Percentiles rank a stretch among this genome's conserved stretches.
Conservation (phyloP, 1,140 invertebrate species). For the Holcopasites calliopsidis region DNA sequence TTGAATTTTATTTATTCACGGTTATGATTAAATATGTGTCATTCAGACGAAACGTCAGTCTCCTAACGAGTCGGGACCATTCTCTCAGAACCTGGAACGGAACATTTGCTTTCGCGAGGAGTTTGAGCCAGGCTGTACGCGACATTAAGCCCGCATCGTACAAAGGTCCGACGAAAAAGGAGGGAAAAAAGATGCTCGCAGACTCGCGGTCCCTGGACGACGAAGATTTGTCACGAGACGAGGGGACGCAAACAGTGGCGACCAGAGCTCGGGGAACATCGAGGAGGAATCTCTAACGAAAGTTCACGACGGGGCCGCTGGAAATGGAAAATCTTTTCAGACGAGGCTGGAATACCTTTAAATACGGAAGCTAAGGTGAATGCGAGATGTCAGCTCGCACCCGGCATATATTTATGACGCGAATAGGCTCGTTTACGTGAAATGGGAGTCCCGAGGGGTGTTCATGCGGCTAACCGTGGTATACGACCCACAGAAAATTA, state of each 20-base stretch:
- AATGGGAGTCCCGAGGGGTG: not conserved
- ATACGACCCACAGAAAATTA: no score
- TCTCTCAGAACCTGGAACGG: constrained; percentile 6
- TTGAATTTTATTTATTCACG: no score
- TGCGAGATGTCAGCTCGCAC: constrained; percentile 12
- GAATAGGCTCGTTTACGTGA: not conserved
- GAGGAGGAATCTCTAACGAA: not conserved
- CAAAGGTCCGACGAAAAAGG: not conserved
- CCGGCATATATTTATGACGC: constrained; percentile 32
- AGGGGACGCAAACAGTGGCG: not conserved
- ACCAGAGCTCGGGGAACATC: not conserved
- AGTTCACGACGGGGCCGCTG: not conserved
- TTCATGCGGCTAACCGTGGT: no score
- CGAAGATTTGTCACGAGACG: constrained; percentile 3
- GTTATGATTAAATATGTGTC: no score
- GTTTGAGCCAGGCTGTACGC: not conserved
- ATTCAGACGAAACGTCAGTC: no score
- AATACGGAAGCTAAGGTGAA: not conserved
- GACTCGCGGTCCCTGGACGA: not conserved
- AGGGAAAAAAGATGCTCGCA: constrained; percentile 18
- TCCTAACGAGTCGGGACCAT: no score
- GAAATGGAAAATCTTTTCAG: constrained; percentile 46
- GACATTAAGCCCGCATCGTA: constrained; percentile 27
- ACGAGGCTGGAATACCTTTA: constrained; percentile 25
- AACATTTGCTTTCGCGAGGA: constrained; percentile 14